A percentile compares a stretch with the other conserved stretches of the same genome.
Conservation (phyloP, 1,140 invertebrate genomes). For the Diorhabda elongata region DNA sequence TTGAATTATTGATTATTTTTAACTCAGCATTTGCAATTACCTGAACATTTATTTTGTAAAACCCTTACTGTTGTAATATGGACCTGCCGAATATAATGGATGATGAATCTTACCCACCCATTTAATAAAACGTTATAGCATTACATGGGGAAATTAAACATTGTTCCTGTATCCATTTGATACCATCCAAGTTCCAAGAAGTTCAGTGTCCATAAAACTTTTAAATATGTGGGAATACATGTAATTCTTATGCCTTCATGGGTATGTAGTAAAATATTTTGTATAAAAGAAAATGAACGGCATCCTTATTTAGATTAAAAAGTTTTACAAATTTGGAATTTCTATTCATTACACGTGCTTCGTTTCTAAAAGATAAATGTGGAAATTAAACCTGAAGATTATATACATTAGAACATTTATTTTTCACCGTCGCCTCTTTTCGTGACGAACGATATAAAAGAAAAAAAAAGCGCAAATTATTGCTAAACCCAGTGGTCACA, state of each 20-base stretch:
- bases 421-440: too few species aligned
- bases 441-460: too few species aligned
- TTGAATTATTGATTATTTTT: not conserved
- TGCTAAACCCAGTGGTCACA: too few species aligned
- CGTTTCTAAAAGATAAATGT: too few species aligned
- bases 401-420: too few species aligned
- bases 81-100: not conserved
- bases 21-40: not conserved
- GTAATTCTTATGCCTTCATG: not conserved
- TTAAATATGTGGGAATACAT: not conserved
- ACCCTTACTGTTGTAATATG: not conserved
- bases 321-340: too few species aligned
- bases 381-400: too few species aligned
- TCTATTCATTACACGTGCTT: too few species aligned
- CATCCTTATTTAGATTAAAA: too few species aligned
- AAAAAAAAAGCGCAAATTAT: too few species aligned
- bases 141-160: not conserved
- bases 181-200: conserved; percentile 4
- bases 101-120: not conserved
- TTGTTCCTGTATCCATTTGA: not conserved
- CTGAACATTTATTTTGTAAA: not conserved
- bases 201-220: not conserved
- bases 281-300: too few species aligned
- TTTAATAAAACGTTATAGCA: not conserved
- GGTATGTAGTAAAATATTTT: too few species aligned